Base-by-base conservation (phyloP, 2,888 invertebrate species). In the Lasioglossum villosulum region DNA sequence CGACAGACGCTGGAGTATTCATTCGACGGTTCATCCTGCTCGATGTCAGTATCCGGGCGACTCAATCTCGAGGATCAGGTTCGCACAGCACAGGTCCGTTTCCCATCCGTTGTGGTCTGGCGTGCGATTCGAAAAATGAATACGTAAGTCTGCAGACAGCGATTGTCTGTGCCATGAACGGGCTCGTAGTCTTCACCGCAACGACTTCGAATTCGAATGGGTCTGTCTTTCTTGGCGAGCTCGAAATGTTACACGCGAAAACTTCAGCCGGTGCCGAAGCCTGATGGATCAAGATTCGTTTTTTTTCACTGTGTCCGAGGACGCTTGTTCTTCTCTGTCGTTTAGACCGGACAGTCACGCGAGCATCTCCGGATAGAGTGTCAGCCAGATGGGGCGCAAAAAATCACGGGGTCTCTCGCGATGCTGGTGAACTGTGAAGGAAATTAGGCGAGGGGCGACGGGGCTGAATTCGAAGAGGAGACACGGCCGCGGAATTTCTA, bases 121-220 rank as follows among this genome's bases (percentile, higher is more conserved):
- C 93, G n/a, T 30, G 19, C 34, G 19, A 34, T 66, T 66, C 93
- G 93, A 93, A 93, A 92, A 92, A 91, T 93, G 39, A 93, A 93
- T 93, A 94, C 92, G 90, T 92, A 94, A 94, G 91, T 92, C 87
- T 88, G 88, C 89, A 86, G 84, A 86, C 82, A 90, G 84, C 84
- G 83, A 66, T 27, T 37, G 71, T 68, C n/a, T 68, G 68, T 66
- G 34, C 30, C 63, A 27, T 30, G 63, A 63, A 63, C 30, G 30
- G 63, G 27, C 63, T 63, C 63, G 63, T 63, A 63, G 63, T 66
- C 19, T 34, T 66, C 66, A 66, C 66, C 66, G 66, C 66, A 66
- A 66, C 34, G 66, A 66, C 66, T 66, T 27, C 34, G 34, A 66
- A 66, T 66, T 66, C 66, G 66, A 34, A 66, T 19, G 34, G 66